Evolutionary conservation across 2,888 invertebrate genomes (phyloP).

Genomic region (Allygus modestus): DNA sequence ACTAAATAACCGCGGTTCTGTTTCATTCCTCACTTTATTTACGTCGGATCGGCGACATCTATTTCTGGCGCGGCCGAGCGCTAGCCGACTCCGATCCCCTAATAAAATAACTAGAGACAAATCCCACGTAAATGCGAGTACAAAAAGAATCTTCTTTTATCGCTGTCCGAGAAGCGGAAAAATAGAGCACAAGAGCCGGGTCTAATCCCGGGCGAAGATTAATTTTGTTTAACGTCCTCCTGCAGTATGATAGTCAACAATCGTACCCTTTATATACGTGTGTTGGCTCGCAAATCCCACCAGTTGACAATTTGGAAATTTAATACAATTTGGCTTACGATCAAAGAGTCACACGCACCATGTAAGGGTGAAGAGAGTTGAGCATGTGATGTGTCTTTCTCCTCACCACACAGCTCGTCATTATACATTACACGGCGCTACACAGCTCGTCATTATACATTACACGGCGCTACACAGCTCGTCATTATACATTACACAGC

Average conservation of each 20-base stretch:
- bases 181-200: background rate
- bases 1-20: constrained; percentile 45
- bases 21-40: constrained; percentile 45
- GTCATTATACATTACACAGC: too few relatives aligned
- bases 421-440: too few relatives aligned
- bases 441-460: too few relatives aligned
- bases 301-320: constrained; percentile 42
- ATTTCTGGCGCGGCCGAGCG: constrained; percentile 21
- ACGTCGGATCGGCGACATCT: constrained; percentile 25
- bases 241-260: constrained; percentile 7
- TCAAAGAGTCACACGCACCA: constrained; percentile 34
- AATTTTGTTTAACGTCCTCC: background rate
- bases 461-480: too few relatives aligned
- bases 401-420: background rate
- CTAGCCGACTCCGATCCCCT: constrained; percentile 21
- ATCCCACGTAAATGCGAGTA: constrained; percentile 10
- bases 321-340: constrained; percentile 18
- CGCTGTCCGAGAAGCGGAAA: background rate
- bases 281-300: constrained; percentile 29
- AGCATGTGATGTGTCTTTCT: background rate
- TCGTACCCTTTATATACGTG: background rate
- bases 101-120: constrained; percentile 35
- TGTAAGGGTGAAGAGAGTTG: constrained; percentile 12
- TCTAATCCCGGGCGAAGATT: background rate
- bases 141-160: constrained; percentile 28